phyloP scores from a whole-genome alignment of 2,113 vertebrate species.

The Pluvialis apricaria region DNA sequence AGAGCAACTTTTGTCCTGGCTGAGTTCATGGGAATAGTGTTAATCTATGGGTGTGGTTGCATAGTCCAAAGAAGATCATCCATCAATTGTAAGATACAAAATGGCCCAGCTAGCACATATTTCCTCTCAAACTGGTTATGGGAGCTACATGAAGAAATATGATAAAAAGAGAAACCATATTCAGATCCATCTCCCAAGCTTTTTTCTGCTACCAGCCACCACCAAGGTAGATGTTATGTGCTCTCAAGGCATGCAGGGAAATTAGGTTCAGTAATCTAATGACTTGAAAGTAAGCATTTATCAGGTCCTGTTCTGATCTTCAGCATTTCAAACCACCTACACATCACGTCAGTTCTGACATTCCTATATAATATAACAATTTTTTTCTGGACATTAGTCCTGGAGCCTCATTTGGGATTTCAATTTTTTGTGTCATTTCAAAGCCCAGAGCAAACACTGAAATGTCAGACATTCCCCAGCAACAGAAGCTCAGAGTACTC shows the following conservation, averaged over 20 bases:
- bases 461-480: neutral
- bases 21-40: neutral
- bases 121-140: neutral
- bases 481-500: neutral
- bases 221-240: neutral
- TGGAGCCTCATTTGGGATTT: neutral
- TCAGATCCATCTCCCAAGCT: neutral
- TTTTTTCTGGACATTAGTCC: neutral
- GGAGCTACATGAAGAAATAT: neutral
- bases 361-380: accelerated
- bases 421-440: neutral
- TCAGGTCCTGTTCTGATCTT: neutral
- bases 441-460: neutral
- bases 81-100: neutral
- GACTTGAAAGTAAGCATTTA: neutral
- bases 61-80: neutral
- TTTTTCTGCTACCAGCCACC: neutral
- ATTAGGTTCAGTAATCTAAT: neutral
- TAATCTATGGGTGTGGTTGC: neutral
- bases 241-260: neutral
- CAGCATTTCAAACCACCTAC: neutral
- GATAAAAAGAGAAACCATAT: neutral
- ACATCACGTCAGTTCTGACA: accelerated
- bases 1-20: neutral
- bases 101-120: neutral